Evolutionary conservation across 2,113 vertebrate species (phyloP).

Genomic region (Plestiodon gilberti): DNA sequence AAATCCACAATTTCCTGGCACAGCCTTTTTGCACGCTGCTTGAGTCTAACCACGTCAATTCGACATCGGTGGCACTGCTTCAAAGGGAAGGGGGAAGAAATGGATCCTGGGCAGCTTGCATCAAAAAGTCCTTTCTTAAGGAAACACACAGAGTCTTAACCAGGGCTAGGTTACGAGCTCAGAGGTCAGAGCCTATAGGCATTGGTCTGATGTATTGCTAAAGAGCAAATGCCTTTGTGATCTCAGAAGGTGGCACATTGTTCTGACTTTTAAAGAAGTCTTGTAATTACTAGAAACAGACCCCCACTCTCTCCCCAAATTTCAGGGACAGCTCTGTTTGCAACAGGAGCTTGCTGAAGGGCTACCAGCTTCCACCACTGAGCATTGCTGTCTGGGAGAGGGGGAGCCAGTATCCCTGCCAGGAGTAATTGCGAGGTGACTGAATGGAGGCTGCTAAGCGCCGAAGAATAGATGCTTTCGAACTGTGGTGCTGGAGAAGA

Average conservation of each 20-base stretch:
- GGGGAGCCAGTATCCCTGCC: too few species aligned
- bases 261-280: neutral
- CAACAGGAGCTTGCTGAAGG: too few species aligned
- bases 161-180: conserved; percentile 8
- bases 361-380: too few species aligned
- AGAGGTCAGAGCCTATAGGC: neutral
- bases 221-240: neutral
- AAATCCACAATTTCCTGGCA: conserved; percentile 57
- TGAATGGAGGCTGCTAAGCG: too few species aligned
- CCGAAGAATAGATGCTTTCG: too few species aligned
- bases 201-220: neutral
- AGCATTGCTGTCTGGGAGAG: too few species aligned
- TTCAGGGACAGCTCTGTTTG: neutral
- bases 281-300: neutral
- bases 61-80: conserved; percentile 41
- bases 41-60: conserved; percentile 37
- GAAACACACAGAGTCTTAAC: neutral
- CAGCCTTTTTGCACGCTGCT: conserved; percentile 15
- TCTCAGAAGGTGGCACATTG: neutral
- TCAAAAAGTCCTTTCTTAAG: neutral
- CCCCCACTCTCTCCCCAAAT: neutral
- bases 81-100: conserved; percentile 21
- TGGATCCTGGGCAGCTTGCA: neutral
- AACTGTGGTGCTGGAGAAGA: too few species aligned
- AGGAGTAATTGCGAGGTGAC: too few species aligned